Base-by-base conservation (phyloP, 92 coral and sea anemone genomes). In the Virgularia gustaviana region DNA sequence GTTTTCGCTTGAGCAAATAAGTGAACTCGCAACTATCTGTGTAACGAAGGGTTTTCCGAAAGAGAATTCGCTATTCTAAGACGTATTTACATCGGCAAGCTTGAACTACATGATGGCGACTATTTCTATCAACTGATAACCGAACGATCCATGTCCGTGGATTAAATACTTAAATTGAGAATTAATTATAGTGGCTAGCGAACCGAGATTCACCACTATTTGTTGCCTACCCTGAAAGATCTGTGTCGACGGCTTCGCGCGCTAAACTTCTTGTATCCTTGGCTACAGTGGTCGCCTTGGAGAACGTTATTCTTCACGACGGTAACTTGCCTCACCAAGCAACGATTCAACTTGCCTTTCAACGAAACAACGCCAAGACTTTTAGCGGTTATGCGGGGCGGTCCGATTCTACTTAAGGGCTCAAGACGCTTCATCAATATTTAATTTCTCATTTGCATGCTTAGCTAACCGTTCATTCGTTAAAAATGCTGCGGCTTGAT, bases 261-360 rank as follows among this genome's bases (percentile, higher is more conserved):
- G 90, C 94, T 95, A 89, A 90, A 88, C 88, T 86, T 90, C 89
- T 71, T 85, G 98, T 92, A 92, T 89, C 98, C 98, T 92, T 92
- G 98, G 90, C 98, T 92, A 92, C 98, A 79, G 75, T 87, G 79
- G 96, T 92, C 91, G 87, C 98, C 98, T 92, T 92, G 98, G 98
- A 86, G 98, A 88, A 82, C 95, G 80, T 83, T 92, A 89, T 85
- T 92, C 90, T 76, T 71, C 90, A 85, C 85, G 96, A 89, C 84
- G 96, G 89, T 91, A 89, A 90, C 97, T 85, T 88, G 89, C 83
- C 79, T 82, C 70, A 78, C 83, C 90, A 78, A 78, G 85, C 88
- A 89, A 92, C 98, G 83, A 95, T 89, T 86, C 91, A 89, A 87
- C 89, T 86, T 83, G 67, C 70, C 64, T 84, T 85, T 79, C 90